Evolutionary conservation across 2,113 vertebrate genomes (phyloP), one percentile per base, ranked within the genome.

Genomic region (Salvator merianae): DNA sequence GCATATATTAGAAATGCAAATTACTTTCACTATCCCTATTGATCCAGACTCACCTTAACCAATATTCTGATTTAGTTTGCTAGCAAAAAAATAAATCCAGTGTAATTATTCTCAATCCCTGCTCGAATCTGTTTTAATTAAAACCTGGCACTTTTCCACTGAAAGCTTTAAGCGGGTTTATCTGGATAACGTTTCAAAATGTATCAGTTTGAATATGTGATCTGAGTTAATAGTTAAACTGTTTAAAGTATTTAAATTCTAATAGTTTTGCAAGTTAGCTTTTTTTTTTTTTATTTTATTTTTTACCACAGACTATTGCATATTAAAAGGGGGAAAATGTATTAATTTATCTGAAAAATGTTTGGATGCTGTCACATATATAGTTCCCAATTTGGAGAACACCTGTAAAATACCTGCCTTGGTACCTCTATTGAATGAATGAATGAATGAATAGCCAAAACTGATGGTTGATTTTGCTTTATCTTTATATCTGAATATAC

Each of bases 51-150:
- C 84, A 88, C 5, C 68, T 2, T n/a, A 38, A 81, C 18, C n/a
- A 77, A 75, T 66, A 84, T 47, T 74, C 83, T 2, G 55, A 79
- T 83, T 77, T 74, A 68, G 6, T 88, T 87, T 87, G 8, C 34
- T 68, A 87, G 26, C 30, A 80, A 50, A 77, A 68, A 5, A 84
- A 84, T 81, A 86, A 87, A 91, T 88, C 16, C 26, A 84, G 62
- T 9, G 40, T 43, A 91, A 89, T 73, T 0, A 83, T 69, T 53
- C 84, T 18, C n/a, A 88, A 87, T 88, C 77, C 3, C 82, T 26
- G 68, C 24, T 75, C 89, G 3, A 80, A 14, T 81, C 18, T 90
- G 79, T 83, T 81, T 20, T 36, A 91, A 90, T 77, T 78, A 81
- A 36, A 2, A 14, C 3, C 0, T 2, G 55, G 59, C 55, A 87